Evolutionary conservation across 2,888 invertebrate species (phyloP), one percentile per base, ranked within the genome.

Genomic region (Pandemis corylana): DNA sequence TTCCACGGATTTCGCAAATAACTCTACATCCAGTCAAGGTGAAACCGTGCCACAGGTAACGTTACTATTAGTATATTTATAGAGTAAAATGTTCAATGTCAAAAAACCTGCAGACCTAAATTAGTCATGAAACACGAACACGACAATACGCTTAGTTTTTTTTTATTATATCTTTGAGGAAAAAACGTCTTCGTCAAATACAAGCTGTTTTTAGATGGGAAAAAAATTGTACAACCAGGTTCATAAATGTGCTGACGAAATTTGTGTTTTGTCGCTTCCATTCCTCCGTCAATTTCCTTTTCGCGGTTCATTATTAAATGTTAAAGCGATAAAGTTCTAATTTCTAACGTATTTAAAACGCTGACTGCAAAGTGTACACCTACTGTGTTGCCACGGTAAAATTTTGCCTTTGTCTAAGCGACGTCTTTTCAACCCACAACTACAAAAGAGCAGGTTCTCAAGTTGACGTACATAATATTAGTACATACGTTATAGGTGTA

Each of bases 71-170:
- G 63, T 71, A 71, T 67, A 71, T 67, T 75, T 76, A 72, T 72
- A 65, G 72, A 61, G 68, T 85, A 82, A 84, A 85, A 82, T 84
- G 88, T 89, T 90, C 91, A 91, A 91, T 91, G 90, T 89, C 91
- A 89, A 85, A 89, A 89, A 80, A 82, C 83, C 90, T 89, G 92
- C 92, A 92, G 88, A 86, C 89, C 88, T 87, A 88, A 90, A 90
- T 90, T 88, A 87, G 85, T 87, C 81, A 49, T 62, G 75, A 75
- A 75, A 67, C 75, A 71, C 75, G 75, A 75, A 75, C 70, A 62
- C 62, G 20, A 63, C 56, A 56, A 59, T 42, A 61, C 62, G 20
- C 51, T 75, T 63, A 42, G 65, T 36, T 20, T 0, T 36, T 20
- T 0, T 20, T 20, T 20, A 20, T 20, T 51, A 42, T 51, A 42